A percentile compares a stretch with the other conserved stretches of the same genome.
Conservation (phyloP, 2,797 vertebrate genomes). For the Rhinoraja longicauda region DNA sequence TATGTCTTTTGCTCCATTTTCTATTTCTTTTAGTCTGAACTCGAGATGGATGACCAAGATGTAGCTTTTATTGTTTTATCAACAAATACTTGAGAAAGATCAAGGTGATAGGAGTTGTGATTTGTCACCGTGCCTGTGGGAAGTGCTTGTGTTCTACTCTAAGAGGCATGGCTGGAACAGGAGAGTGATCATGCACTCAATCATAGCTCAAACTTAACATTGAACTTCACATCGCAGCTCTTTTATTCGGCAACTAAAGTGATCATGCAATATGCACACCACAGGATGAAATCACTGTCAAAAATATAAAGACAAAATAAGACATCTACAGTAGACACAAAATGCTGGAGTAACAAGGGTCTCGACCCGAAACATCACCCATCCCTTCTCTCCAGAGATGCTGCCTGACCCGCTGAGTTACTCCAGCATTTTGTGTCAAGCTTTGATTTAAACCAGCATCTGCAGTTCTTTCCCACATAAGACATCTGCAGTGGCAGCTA, state of each 20-base stretch:
- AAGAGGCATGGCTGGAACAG: neutral
- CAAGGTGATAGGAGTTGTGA: neutral
- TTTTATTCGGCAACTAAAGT: neutral
- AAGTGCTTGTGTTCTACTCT: neutral
- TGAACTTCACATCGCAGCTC: neutral
- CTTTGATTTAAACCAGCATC: too few species aligned
- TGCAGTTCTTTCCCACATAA: too few species aligned
- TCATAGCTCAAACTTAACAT: neutral
- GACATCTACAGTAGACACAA: neutral
- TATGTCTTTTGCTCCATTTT: neutral
- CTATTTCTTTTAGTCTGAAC: neutral
- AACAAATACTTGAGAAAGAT: neutral
- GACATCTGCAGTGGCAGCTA: neutral
- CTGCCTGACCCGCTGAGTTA: too few species aligned
- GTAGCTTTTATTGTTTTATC: neutral
- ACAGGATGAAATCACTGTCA: neutral
- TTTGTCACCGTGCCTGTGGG: neutral
- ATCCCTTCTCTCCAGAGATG: too few species aligned
- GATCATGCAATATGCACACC: too few species aligned
- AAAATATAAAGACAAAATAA: neutral
- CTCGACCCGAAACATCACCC: too few species aligned
- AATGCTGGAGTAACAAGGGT: too few species aligned
- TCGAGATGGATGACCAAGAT: neutral
- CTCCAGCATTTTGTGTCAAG: too few species aligned
- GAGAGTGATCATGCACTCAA: neutral